phyloP scores from a whole-genome alignment of 1,140 invertebrate genomes.

The Planococcus citri region DNA sequence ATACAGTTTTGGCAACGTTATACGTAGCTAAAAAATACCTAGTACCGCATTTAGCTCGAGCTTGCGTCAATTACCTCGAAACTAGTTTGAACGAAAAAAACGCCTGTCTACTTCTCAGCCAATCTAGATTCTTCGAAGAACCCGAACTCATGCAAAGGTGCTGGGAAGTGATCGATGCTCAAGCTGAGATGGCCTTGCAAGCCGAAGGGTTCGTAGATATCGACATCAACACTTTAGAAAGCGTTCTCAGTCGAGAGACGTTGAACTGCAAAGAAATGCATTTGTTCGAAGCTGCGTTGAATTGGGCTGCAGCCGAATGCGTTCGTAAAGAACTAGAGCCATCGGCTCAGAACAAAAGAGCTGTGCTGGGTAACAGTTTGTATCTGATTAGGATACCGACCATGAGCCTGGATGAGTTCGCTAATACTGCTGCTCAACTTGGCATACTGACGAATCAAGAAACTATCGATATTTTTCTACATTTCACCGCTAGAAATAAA shows the following conservation, averaged over 20 bases:
- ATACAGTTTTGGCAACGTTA: conserved; percentile 75
- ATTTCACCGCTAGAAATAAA: conserved; percentile 72
- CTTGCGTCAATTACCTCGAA: conserved; percentile 83
- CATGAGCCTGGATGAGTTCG: conserved; percentile 82
- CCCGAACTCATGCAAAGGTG: conserved; percentile 84
- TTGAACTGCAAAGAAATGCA: conserved; percentile 83
- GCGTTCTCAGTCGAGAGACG: conserved; percentile 74
- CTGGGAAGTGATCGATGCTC: conserved; percentile 90
- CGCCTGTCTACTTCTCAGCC: conserved; percentile 78
- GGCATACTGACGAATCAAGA: conserved; percentile 78
- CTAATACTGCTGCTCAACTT: conserved; percentile 76
- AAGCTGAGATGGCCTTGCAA: conserved; percentile 82
- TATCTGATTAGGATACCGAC: conserved; percentile 78
- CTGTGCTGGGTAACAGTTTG: conserved; percentile 60
- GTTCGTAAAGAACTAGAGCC: conserved; percentile 60
- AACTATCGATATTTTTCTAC: conserved; percentile 82
- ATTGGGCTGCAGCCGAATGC: conserved; percentile 80
- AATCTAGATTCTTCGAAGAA: conserved; percentile 81
- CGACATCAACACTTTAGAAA: conserved; percentile 75
- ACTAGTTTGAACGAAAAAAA: conserved; percentile 84
- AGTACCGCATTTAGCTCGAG: conserved; percentile 74
- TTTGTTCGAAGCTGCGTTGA: conserved; percentile 75
- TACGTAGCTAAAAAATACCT: conserved; percentile 91
- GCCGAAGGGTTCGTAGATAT: conserved; percentile 90
- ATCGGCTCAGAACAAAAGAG: conserved; percentile 46